These are phyloP conservation scores for Toxotes jaculatrix DNA, from an alignment of 2,113 vertebrate genomes.

Conservation along the genomic window DNA sequence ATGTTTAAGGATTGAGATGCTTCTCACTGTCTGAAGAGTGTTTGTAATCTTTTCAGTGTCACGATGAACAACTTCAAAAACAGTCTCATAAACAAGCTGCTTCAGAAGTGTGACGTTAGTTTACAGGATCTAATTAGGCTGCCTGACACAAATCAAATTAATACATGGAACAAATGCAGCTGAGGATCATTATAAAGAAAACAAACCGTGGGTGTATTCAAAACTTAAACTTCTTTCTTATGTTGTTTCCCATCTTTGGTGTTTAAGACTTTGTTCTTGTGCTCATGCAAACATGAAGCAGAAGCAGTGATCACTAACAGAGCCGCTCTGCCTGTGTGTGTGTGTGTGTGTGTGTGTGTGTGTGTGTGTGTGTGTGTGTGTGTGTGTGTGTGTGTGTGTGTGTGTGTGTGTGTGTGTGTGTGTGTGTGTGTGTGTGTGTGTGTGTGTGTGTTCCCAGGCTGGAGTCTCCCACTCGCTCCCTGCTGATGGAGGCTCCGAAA, in stretches of 20 bases:
- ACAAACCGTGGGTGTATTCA: neutral
- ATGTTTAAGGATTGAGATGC: no score
- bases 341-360: no score
- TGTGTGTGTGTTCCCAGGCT: conserved; percentile 83
- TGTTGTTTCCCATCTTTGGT: neutral
- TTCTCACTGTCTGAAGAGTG: no score
- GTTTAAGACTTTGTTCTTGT: neutral
- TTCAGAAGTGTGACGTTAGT: neutral
- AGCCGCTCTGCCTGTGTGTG: no score
- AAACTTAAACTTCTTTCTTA: neutral
- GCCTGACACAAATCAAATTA: neutral
- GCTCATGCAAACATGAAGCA: neutral
- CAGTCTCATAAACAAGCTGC: no score
- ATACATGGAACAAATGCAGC: neutral
- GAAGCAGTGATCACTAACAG: neutral
- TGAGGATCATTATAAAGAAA: neutral
- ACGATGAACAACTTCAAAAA: neutral
- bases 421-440: neutral
- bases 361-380: no score
- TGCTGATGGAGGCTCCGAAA: conserved; percentile 97
- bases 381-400: no score
- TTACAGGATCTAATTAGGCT: neutral
- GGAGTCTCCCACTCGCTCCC: conserved; percentile 94
- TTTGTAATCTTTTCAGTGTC: no score
- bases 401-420: no score